Evolutionary conservation across 1,140 invertebrate genomes (phyloP), one percentile per base, ranked within the genome.

Genomic region (Stenopsyche tienmushanensis): DNA sequence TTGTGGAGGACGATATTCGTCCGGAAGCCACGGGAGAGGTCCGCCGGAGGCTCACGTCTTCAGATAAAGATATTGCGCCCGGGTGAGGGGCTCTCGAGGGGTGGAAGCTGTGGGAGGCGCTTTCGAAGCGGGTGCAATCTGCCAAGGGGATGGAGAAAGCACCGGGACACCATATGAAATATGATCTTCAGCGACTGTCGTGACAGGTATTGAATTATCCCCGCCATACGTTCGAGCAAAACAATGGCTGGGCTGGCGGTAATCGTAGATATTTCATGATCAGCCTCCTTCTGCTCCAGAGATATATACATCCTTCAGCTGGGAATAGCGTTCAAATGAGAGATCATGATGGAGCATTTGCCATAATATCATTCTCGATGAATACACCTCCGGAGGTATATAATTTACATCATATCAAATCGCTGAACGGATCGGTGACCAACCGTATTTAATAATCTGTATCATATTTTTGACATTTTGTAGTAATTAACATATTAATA

Each of bases 181-280:
- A 60, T 60, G 57, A 60, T 60, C 57, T 26, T 60, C 57, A 25
- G 42, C 57, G 41, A 60, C 57, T 60, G 57, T 60, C 57, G 42
- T 60, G 57, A 60, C 57, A 60, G 57, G 57, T 60, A 60, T 60
- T 60, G 57, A 60, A 60, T 60, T 60, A 60, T 60, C 57, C 42
- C 41, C 23, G 42, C 21, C 53, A 57, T 57, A 57, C 53, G 53
- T 57, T 57, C 29, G n/a, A 13, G 39, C 17, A n/a, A 60, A 60
- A 60, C 57, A 60, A 60, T 60, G 44, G 57, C 23, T 24, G 34
- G 34, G 29, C 21, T 25, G 25, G 15, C 26, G 53, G 26, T 57
- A 57, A 57, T 57, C 53, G 53, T 18, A 57, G 53, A 57, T 57
- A 57, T 57, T 57, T 57, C 53, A 57, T 21, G 26, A 57, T 57